These are phyloP conservation scores for Criorhina ranunculi DNA, from an alignment of 2,888 invertebrate genomes.

Conservation along the genomic window DNA sequence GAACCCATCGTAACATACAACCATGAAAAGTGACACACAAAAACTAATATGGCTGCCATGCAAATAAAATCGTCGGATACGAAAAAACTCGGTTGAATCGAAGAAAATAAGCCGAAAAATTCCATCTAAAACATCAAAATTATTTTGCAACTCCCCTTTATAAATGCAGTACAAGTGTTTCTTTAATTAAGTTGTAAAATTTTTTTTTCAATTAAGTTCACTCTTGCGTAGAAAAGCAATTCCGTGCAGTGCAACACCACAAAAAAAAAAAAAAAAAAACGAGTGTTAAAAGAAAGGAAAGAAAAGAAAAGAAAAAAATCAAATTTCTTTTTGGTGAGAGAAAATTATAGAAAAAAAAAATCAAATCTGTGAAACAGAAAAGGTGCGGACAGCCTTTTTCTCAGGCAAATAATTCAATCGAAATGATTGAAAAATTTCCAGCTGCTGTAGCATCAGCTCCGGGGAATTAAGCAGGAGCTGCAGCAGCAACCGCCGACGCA, in stretches of 20 bases:
- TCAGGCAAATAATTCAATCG: constrained; percentile 49
- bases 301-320: no score
- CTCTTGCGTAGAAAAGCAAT: constrained; percentile 34
- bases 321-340: constrained; percentile 52
- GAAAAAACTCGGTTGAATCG: constrained; percentile 62
- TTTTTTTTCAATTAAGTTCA: constrained; percentile 24
- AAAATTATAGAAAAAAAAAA: constrained; percentile 27
- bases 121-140: constrained; percentile 40
- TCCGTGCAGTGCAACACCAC: constrained; percentile 65
- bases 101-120: constrained; percentile 76
- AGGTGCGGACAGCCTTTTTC: constrained; percentile 43
- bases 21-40: constrained; percentile 64
- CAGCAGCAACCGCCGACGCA: constrained; percentile 77
- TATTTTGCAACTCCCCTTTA: constrained; percentile 27
- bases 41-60: constrained; percentile 77
- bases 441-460: constrained; percentile 35
- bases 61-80: constrained; percentile 73
- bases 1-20: constrained; percentile 31
- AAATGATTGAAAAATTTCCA: constrained; percentile 52
- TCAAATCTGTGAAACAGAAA: constrained; percentile 50
- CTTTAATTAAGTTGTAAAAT: constrained; percentile 7
- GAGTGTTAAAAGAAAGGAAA: constrained; percentile 51
- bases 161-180: constrained; percentile 39
- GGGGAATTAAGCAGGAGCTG: constrained; percentile 64
- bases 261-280: constrained; percentile 53